These are phyloP conservation scores for Pteromalus puparum DNA, from an alignment of 1,140 invertebrate species.

Conservation along the genomic window DNA sequence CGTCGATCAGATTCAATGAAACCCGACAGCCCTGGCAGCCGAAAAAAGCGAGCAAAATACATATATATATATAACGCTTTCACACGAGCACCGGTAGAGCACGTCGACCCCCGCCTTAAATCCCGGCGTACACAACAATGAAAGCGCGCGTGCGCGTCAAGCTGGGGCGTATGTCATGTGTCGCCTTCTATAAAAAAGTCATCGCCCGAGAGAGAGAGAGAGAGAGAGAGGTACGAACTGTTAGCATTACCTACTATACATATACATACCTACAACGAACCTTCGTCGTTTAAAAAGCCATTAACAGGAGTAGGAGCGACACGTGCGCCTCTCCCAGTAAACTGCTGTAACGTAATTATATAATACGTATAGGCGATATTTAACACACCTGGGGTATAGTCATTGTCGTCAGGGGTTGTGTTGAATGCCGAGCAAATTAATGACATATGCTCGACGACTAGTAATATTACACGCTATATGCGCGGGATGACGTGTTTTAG, in stretches of 20 bases:
- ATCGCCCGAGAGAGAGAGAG: neutral
- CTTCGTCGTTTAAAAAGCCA: constrained; percentile 22
- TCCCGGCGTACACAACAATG: neutral
- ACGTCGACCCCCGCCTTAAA: neutral
- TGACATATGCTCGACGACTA: constrained; percentile 25
- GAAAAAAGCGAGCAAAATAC: constrained; percentile 5
- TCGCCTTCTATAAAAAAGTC: neutral
- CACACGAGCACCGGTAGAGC: neutral
- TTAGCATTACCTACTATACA: no score
- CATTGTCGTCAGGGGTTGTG: no score
- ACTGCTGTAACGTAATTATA: neutral
- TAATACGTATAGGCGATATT: neutral
- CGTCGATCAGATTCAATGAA: constrained; percentile 24
- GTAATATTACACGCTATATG: neutral
- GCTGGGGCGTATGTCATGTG: neutral
- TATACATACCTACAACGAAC: no score
- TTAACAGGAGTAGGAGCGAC: neutral
- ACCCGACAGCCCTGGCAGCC: neutral
- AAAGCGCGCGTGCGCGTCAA: neutral
- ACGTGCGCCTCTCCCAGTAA: neutral
- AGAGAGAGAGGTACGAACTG: neutral
- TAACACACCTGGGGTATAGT: neutral
- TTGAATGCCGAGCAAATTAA: constrained; percentile 42
- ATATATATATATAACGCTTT: neutral
- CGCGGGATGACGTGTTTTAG: constrained; percentile 2